Conservation (phyloP, 2,113 vertebrate genomes). For the Chauna torquata region DNA sequence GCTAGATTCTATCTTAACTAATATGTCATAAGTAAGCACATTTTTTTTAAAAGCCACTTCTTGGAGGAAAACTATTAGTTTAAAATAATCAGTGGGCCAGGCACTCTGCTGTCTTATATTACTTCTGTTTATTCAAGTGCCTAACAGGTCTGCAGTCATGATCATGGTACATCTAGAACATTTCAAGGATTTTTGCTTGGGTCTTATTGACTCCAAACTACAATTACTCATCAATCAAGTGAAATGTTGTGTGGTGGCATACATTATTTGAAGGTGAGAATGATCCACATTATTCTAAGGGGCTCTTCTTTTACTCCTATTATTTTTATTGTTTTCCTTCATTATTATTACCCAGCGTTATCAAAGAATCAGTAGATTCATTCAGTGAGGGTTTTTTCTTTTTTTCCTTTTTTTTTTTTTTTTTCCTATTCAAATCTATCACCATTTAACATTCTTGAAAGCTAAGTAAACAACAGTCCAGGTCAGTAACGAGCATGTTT, state of each 20-base stretch:
- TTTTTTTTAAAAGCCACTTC: not conserved
- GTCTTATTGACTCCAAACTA: not conserved
- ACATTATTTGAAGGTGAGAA: conserved; percentile 38
- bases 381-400: not conserved
- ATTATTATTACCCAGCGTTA: not conserved
- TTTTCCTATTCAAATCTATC: not conserved
- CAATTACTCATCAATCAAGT: not conserved
- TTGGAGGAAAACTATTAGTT: not conserved
- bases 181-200: not conserved
- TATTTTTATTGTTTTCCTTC: not conserved
- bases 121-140: not conserved
- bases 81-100: not conserved
- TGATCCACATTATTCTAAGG: conserved; percentile 15
- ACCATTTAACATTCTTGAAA: not conserved
- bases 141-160: not conserved
- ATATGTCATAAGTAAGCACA: not conserved
- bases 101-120: not conserved
- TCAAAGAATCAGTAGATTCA: not conserved
- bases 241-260: not conserved
- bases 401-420: not conserved
- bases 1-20: not conserved
- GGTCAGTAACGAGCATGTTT: not conserved
- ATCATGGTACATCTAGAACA: not conserved
- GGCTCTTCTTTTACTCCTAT: not conserved
- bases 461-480: not conserved